Conservation (phyloP, 2,888 invertebrate genomes). For the Lasioglossum marginatum region DNA sequence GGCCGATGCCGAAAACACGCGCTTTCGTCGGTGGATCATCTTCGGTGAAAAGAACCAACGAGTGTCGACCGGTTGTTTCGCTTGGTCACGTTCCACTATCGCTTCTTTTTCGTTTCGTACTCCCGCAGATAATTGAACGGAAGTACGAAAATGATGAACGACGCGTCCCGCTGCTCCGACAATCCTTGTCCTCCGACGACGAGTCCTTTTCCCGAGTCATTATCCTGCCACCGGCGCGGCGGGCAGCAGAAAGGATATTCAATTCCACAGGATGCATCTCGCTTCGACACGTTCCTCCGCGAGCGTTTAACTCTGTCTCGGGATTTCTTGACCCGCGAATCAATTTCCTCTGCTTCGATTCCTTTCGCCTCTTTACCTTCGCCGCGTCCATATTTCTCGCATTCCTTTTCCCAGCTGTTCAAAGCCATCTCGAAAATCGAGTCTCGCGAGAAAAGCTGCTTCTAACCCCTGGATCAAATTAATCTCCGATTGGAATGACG, state of each 20-base stretch:
- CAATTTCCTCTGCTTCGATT: slow-evolving; percentile 3
- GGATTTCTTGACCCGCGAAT: slow-evolving; percentile 2
- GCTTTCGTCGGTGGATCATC: background rate
- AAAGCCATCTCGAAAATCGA: background rate
- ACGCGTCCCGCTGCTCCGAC: slow-evolving; percentile 34
- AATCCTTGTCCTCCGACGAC: slow-evolving; percentile 17
- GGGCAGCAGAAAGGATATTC: slow-evolving; percentile 19
- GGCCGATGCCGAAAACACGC: background rate
- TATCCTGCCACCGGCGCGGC: slow-evolving; percentile 19
- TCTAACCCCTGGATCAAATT: too few relatives aligned
- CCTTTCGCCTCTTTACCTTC: background rate
- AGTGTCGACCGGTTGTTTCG: background rate
- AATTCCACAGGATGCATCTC: background rate
- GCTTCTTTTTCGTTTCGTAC: background rate
- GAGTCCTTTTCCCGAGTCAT: slow-evolving; percentile 34
- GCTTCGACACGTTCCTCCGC: background rate
- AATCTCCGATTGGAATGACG: too few relatives aligned
- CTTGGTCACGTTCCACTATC: slow-evolving; percentile 5
- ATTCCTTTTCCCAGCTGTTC: background rate
- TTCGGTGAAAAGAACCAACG: background rate
- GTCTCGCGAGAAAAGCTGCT: background rate
- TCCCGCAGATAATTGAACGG: slow-evolving; percentile 23
- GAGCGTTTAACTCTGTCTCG: background rate
- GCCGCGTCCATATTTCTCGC: background rate
- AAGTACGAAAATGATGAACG: slow-evolving; percentile 47